Base-by-base conservation (phyloP, 2,113 vertebrate genomes). In the Strigops habroptila region DNA sequence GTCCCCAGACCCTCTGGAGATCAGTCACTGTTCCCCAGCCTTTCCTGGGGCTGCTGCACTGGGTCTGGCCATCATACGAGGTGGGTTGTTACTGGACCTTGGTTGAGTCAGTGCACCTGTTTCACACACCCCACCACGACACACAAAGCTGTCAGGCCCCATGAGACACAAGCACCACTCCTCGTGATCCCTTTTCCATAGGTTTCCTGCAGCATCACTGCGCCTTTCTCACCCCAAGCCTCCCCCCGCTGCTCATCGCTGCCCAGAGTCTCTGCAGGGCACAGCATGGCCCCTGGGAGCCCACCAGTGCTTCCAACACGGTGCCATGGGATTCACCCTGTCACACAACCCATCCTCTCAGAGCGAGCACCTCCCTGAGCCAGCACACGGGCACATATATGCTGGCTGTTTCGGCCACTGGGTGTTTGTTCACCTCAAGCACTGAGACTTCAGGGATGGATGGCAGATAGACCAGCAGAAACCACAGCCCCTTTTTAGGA, bases 311-410 rank as follows among this genome's bases (percentile, higher is more conserved):
- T 51, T 83, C 67, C 73, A 13, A 23, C 64, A 3, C 0, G 0
- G 8, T 12, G 44, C 53, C 2, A 0, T 8, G 49, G 73, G 77
- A 85, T 91, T 44, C 4, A 4, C 19, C 13, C 28, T 2, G 19
- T 30, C 82, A 48, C 41, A 33, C 24, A 49, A 21, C 17, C n/a
- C 9, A 10, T 35, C 39, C n/a, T 52, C 21, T 7, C 24, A 13
- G 70, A 39, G 39, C 0, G 0, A 84, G 52, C 31, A 22, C 16
- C 25, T 91, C 46, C 8, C 2, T 2, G 13, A 70, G 28, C 28
- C 64, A 46, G 23, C 8, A 13, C 43, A 18, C 1, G 0, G 17
- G 31, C 53, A 53, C 77, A 7, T n/a, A 14, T 33, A 35, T 31
- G 22, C 9, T 19, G 69, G 65, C 35, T 28, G 37, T 24, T 15